These are phyloP conservation scores for Hydrophis major DNA, from an alignment of 2,797 vertebrate genomes.

Conservation along the genomic window DNA sequence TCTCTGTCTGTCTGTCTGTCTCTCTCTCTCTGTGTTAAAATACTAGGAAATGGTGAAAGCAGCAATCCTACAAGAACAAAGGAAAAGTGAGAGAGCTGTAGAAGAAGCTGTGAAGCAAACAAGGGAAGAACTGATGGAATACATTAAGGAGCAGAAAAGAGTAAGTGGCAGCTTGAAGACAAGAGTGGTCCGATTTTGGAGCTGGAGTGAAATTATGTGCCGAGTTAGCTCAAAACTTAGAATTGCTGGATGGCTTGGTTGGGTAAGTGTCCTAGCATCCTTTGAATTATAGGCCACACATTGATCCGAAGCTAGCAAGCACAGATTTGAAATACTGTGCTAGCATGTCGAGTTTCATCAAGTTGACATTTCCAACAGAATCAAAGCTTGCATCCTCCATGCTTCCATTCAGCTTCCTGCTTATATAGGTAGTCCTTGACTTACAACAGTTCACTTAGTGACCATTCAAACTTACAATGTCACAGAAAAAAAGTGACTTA, in stretches of 20 bases:
- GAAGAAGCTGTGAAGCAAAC: conserved; percentile 71
- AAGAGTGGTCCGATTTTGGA: neutral
- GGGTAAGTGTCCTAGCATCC: neutral
- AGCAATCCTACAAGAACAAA: conserved; percentile 71
- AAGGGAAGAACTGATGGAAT: conserved; percentile 73
- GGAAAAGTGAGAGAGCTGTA: conserved; percentile 67
- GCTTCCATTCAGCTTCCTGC: neutral
- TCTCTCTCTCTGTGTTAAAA: neutral
- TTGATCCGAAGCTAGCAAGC: neutral
- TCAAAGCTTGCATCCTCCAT: neutral
- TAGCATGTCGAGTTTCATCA: neutral
- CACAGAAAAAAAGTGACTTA: no score
- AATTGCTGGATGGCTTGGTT: neutral
- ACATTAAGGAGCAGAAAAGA: conserved; percentile 75
- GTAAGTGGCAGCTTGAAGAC: conserved; percentile 60
- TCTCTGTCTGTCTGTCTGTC: no score
- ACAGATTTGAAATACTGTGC: conserved; percentile 6
- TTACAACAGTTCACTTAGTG: no score
- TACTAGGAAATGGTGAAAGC: conserved; percentile 70
- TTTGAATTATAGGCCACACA: neutral
- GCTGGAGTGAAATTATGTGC: neutral
- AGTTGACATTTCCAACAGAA: conserved; percentile 1
- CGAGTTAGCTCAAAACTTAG: neutral
- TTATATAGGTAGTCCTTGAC: neutral
- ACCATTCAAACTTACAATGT: no score